phyloP scores from a whole-genome alignment of 2,888 invertebrate species.

The Lasioglossum lativentre region DNA sequence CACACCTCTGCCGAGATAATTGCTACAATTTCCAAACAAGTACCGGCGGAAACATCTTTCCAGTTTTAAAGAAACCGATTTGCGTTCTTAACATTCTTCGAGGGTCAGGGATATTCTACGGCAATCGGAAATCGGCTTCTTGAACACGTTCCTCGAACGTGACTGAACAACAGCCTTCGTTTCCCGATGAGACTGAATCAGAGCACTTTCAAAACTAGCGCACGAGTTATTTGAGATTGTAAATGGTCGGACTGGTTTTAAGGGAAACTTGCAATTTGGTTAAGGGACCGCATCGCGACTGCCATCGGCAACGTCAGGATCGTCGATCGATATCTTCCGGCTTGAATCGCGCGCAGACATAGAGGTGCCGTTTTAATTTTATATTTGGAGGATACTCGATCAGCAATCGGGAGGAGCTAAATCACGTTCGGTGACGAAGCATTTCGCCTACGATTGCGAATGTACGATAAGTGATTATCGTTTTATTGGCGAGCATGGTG shows the following conservation, averaged over 20 bases:
- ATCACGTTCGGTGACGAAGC: not conserved
- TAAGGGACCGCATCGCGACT: not conserved
- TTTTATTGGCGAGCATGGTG: not conserved
- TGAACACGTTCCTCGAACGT: constrained; percentile 18
- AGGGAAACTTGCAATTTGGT: not conserved
- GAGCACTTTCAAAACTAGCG: not conserved
- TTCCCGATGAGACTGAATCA: constrained; percentile 8
- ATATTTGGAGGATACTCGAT: not conserved
- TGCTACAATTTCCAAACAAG: not conserved
- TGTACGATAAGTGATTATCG: too few relatives aligned
- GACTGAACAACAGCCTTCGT: constrained; percentile 3
- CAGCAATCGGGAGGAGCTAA: not conserved
- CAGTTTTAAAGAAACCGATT: not conserved
- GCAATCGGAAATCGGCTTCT: not conserved
- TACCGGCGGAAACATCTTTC: not conserved
- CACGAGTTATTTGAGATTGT: too few relatives aligned
- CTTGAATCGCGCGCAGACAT: not conserved
- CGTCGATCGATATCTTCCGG: not conserved
- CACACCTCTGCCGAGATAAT: constrained; percentile 4
- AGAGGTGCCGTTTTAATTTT: not conserved
- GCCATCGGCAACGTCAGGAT: constrained; percentile 5
- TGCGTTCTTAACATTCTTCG: not conserved
- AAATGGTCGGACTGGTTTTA: not conserved
- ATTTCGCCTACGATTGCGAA: not conserved
- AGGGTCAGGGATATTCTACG: not conserved